These are phyloP conservation scores for Furnarius figulus DNA, from an alignment of 2,113 vertebrate genomes.

Conservation along the genomic window DNA sequence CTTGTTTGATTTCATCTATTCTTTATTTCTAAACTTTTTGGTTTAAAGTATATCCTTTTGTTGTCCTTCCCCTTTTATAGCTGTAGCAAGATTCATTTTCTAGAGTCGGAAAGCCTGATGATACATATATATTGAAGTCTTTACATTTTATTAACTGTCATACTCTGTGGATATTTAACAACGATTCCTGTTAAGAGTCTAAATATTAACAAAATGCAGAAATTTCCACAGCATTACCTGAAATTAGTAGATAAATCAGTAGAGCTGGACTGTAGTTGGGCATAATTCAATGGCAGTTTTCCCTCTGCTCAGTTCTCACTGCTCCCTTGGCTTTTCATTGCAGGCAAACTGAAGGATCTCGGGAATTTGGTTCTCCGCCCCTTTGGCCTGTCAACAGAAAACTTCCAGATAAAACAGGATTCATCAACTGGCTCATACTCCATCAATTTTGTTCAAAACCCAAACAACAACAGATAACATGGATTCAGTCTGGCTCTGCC, in stretches of 20 bases:
- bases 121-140: background rate
- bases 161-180: background rate
- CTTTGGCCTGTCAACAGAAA: slow-evolving; percentile 94
- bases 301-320: background rate
- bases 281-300: background rate
- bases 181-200: background rate
- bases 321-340: slow-evolving; percentile 11
- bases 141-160: background rate
- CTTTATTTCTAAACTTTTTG: background rate
- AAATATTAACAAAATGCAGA: background rate
- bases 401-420: slow-evolving; percentile 97
- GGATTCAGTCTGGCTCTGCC: background rate
- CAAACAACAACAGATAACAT: slow-evolving; percentile 83
- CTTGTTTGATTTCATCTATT: background rate
- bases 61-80: background rate
- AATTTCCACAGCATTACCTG: background rate
- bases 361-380: slow-evolving; percentile 94
- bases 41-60: background rate
- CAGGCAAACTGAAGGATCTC: slow-evolving; percentile 96
- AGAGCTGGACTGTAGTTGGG: background rate
- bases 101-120: background rate
- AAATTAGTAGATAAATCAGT: background rate
- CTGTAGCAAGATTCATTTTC: background rate
- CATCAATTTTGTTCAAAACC: slow-evolving; percentile 93
- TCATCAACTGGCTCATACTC: slow-evolving; percentile 89